phyloP scores from a whole-genome alignment of 2,888 invertebrate species.

The Drosophila monieri region DNA sequence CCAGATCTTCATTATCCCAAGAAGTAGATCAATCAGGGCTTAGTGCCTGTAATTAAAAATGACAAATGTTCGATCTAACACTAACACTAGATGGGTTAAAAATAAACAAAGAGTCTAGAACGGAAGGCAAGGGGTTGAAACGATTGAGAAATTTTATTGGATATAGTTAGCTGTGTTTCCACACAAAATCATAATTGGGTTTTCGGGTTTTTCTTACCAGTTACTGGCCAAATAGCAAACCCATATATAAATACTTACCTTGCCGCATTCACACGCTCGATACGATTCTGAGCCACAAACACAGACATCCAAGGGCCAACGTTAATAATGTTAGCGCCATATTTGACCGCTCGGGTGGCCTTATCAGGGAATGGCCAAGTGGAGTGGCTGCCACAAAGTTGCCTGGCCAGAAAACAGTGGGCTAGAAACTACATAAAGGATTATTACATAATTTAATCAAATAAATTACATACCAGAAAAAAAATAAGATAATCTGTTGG shows the following conservation, averaged over 20 bases:
- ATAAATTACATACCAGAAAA: background rate
- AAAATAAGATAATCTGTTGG: background rate
- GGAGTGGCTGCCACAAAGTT: conserved; percentile 53
- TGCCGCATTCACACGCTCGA: conserved; percentile 39
- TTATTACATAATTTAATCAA: background rate
- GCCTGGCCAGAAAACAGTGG: conserved; percentile 56
- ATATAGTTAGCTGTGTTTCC: background rate
- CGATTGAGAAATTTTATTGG: background rate
- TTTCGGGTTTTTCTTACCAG: conserved; percentile 2
- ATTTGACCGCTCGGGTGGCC: conserved; percentile 65
- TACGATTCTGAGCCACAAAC: conserved; percentile 31
- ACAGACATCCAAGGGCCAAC: conserved; percentile 31
- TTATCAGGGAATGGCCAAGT: conserved; percentile 54
- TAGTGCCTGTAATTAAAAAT: conserved; percentile 74
- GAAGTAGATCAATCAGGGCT: conserved; percentile 63
- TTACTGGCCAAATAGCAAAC: background rate
- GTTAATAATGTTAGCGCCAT: conserved; percentile 73
- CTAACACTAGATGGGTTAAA: conserved; percentile 61
- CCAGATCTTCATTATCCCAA: conserved; percentile 23
- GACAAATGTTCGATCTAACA: conserved; percentile 65
- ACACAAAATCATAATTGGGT: background rate
- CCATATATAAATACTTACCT: conserved; percentile 23
- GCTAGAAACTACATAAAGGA: background rate
- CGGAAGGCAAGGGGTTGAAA: conserved; percentile 19
- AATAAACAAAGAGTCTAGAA: conserved; percentile 46